Conservation (phyloP, 2,888 invertebrate genomes). For the Cyrtodaria siliqua region DNA sequence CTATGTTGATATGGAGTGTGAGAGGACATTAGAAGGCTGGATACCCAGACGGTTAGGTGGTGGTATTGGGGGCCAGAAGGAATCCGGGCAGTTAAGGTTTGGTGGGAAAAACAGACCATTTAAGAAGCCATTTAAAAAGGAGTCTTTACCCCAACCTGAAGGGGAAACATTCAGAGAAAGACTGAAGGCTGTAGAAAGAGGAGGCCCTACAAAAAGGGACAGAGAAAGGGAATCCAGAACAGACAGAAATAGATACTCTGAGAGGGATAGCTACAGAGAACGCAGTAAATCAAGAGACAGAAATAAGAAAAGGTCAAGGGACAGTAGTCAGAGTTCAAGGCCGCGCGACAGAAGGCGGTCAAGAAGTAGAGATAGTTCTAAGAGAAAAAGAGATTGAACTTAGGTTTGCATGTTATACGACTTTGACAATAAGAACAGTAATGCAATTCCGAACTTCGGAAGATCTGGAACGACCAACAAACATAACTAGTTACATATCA, state of each 20-base stretch:
- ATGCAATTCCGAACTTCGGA: too few species aligned
- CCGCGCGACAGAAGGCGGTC: conserved; percentile 24
- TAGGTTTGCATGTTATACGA: too few species aligned
- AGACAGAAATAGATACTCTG: conserved; percentile 17
- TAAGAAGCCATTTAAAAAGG: conserved; percentile 84
- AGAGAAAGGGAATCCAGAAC: not conserved
- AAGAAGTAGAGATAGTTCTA: conserved; percentile 27
- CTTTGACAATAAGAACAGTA: too few species aligned
- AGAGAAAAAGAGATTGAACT: conserved; percentile 6
- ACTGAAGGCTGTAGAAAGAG: conserved; percentile 34
- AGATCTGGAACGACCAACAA: too few species aligned
- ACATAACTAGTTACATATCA: too few species aligned
- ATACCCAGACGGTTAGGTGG: conserved; percentile 94
- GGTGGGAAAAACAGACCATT: conserved; percentile 94
- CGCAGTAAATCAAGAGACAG: conserved; percentile 6
- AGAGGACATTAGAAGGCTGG: conserved; percentile 91
- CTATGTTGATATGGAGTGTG: conserved; percentile 92
- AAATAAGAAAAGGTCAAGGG: conserved; percentile 33
- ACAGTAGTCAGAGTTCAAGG: conserved; percentile 29
- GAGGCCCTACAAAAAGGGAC: not conserved
- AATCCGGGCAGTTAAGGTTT: conserved; percentile 95
- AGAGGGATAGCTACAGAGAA: conserved; percentile 4
- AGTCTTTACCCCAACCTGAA: conserved; percentile 31
- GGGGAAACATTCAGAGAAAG: conserved; percentile 54
- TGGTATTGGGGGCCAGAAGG: conserved; percentile 94